phyloP scores from a whole-genome alignment of 2,797 vertebrate genomes.

The Iguana delicatissima region DNA sequence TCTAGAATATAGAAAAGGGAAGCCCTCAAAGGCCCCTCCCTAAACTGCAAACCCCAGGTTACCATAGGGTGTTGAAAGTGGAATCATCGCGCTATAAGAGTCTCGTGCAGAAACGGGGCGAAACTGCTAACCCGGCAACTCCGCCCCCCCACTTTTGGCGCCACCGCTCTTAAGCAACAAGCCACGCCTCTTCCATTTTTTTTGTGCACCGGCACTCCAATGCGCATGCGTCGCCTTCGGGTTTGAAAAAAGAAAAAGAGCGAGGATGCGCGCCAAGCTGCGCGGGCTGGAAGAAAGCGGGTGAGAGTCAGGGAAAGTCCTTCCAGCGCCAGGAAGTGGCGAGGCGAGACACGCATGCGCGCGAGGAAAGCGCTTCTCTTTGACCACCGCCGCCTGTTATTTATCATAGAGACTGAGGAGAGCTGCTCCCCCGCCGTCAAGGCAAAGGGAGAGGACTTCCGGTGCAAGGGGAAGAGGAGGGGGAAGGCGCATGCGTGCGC shows the following conservation, averaged over 20 bases:
- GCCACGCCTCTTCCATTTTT: not conserved
- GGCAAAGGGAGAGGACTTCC: not conserved
- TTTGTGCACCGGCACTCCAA: no score
- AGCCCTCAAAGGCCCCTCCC: no score
- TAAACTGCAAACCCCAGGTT: no score
- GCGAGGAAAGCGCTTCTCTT: no score
- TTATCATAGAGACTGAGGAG: no score
- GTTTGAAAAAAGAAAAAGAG: not conserved
- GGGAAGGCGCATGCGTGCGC: constrained; percentile 10
- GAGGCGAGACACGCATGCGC: not conserved
- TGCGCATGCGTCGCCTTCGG: not conserved
- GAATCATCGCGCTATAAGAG: no score
- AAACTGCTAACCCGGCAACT: no score
- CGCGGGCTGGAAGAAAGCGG: not conserved
- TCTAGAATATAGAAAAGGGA: no score
- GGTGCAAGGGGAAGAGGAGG: not conserved
- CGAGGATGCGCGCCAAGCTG: not conserved
- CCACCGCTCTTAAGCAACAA: not conserved
- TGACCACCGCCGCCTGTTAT: not conserved
- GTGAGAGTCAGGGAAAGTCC: not conserved
- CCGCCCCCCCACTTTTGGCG: no score
- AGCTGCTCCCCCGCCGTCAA: not conserved
- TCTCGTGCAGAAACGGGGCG: no score
- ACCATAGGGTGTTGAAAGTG: no score
- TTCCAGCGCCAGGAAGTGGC: no score